Evolutionary conservation across 2,888 invertebrate genomes (phyloP), one percentile per base, ranked within the genome.

Genomic region (Minunthozetes semirufus): DNA sequence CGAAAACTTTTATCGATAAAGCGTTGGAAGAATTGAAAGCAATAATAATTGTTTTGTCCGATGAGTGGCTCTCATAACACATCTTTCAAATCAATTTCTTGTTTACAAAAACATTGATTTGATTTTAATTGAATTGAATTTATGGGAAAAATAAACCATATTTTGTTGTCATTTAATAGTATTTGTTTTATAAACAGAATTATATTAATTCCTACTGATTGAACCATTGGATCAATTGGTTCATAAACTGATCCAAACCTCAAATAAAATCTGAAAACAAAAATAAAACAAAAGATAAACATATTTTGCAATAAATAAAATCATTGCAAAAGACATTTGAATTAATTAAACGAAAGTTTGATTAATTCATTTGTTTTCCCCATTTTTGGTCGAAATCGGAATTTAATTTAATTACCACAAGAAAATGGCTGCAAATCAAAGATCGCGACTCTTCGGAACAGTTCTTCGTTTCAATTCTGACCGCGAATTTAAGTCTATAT

Each of bases 391-490:
- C 48, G n/a, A 6, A 50, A 50, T 50, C 17, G 13, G 17, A 50
- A 15, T 17, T 17, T 4, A 15, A 17, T 17, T 17, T 17, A 50
- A 50, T 59, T 59, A 17, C 59, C 27, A 59, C 3, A 5, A 4
- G 59, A 59, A 59, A 66, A 66, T 66, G 66, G 33, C 66, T 13
- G 66, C 66, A 38, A 15, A 25, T 19, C 25, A 19, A 38, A 66
- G 38, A 13, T 66, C 66, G n/a, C 6, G 42, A 66, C 42, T 66
- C 9, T 66, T 66, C 19, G 42, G 42, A 9, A n/a, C 66, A 66
- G 66, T 66, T 66, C 9, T 66, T n/a, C 17, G 42, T 4, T 66
- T 66, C 38, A 66, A 66, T 66, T 66, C 66, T 38, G 66, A 66
- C 66, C 66, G 66, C 66, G 66, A 66, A 17, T 66, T 66, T n/a